phyloP scores from a whole-genome alignment of 2,113 vertebrate species.

The Aix galericulata region DNA sequence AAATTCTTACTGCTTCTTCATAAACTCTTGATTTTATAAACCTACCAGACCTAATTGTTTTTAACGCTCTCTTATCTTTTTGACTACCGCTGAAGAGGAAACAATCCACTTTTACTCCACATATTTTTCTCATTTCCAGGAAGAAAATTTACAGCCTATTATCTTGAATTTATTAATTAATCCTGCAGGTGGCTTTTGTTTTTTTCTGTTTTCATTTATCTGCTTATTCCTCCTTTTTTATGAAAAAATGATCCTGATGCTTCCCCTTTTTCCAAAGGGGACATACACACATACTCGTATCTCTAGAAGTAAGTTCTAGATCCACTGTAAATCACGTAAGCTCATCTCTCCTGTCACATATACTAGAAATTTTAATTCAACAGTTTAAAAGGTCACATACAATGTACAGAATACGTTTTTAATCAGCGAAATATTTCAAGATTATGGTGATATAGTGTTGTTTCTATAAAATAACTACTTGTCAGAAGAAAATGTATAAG shows the following conservation, averaged over 20 bases:
- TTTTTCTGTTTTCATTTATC: background rate
- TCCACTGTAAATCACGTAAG: background rate
- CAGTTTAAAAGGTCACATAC: background rate
- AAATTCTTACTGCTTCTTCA: background rate
- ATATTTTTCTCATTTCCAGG: background rate
- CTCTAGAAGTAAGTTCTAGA: background rate
- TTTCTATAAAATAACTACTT: conserved; percentile 40
- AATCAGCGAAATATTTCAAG: background rate
- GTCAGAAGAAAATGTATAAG: conserved; percentile 50
- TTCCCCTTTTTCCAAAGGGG: background rate
- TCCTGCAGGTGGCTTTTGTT: background rate
- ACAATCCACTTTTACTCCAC: background rate
- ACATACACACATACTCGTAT: background rate
- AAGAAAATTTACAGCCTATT: background rate
- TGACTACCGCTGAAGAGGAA: background rate
- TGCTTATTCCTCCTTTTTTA: background rate
- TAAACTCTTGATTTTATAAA: background rate
- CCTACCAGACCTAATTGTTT: background rate
- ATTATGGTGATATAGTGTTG: conserved; percentile 35
- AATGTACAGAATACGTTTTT: background rate
- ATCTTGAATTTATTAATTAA: background rate
- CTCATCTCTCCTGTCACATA: background rate
- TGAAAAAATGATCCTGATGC: background rate
- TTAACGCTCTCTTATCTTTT: background rate
- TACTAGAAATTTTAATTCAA: background rate